Conservation (phyloP, 2,888 invertebrate species). For the Drepana falcataria region DNA sequence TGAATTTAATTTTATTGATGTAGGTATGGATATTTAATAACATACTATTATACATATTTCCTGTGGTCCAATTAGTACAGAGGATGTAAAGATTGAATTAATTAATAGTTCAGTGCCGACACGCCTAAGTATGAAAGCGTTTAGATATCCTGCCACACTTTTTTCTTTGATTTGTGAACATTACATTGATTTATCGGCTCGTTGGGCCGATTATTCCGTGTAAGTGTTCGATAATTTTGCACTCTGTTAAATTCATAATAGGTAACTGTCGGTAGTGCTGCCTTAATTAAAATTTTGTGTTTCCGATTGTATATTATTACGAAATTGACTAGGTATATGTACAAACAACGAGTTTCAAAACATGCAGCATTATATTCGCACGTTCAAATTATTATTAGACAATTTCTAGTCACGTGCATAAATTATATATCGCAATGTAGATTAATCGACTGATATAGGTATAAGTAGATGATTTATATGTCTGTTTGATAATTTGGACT, state of each 20-base stretch:
- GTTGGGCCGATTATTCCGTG: not conserved
- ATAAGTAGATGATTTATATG: not conserved
- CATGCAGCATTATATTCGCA: too few relatives aligned
- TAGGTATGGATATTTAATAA: conserved; percentile 8
- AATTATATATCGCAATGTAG: not conserved
- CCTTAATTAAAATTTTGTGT: not conserved
- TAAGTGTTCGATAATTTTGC: not conserved
- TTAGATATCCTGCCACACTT: not conserved
- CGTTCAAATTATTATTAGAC: too few relatives aligned
- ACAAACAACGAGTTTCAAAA: too few relatives aligned
- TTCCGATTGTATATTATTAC: not conserved
- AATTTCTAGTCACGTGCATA: not conserved
- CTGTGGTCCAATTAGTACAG: not conserved
- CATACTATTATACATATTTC: not conserved
- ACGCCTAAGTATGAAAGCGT: not conserved
- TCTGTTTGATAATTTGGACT: not conserved
- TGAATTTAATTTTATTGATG: not conserved
- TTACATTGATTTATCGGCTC: not conserved
- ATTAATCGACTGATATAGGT: too few relatives aligned
- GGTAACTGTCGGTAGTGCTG: not conserved
- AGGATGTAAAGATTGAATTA: not conserved
- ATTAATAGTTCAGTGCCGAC: not conserved
- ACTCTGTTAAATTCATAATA: not conserved
- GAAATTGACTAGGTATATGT: not conserved
- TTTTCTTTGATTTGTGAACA: not conserved